Base-by-base conservation (phyloP, 2,113 vertebrate species). In the Notarius lentiginosus region DNA sequence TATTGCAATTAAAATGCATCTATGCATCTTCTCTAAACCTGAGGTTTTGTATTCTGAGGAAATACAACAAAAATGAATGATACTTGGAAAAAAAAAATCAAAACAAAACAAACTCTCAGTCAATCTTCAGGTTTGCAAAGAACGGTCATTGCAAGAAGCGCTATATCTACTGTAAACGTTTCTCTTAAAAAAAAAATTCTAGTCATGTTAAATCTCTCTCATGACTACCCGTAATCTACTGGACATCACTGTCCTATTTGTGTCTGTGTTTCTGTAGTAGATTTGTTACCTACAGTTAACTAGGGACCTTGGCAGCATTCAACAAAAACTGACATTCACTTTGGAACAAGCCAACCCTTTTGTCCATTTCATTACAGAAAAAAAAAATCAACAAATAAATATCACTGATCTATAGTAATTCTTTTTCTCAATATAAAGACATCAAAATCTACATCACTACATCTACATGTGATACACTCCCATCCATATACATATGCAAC, bases 151-250 rank as follows among this genome's bases (percentile, higher is more conserved):
- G 84, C 79, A 88, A 90, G 89, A 89, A 91, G 90, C 86, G 89
- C 92, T 93, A 92, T 87, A 88, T 91, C 84, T 91, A 92, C 90
- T 92, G 92, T 92, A 93, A 93, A 93, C 90, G 79, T 90, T 91
- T 91, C 58, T 51, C 55, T 89, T 84, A 58, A 65, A 58, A 83
- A 70, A 88, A 90, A 80, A 89, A 90, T 87, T 91, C 92, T 93
- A 94, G 91, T 91, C 85, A 85, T 89, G 88, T 91, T 83, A 85
- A 91, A 72, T 95, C 94, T 96, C 96, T 87, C 95, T 95, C 95
- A 94, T 95, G 95, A 96, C 97, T 98, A 99, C 97, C 97, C 96
- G 97, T 98, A 98, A 97, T 97, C 96, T 98, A 97, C 93, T 95
- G 96, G 96, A 97, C 96, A 95, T 93, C 91, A 91, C 90, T 96